Percentiles rank a stretch among this genome's conserved stretches.
phyloP scores from a whole-genome alignment of 2,888 invertebrate species.

The Mimachlamys varia region DNA sequence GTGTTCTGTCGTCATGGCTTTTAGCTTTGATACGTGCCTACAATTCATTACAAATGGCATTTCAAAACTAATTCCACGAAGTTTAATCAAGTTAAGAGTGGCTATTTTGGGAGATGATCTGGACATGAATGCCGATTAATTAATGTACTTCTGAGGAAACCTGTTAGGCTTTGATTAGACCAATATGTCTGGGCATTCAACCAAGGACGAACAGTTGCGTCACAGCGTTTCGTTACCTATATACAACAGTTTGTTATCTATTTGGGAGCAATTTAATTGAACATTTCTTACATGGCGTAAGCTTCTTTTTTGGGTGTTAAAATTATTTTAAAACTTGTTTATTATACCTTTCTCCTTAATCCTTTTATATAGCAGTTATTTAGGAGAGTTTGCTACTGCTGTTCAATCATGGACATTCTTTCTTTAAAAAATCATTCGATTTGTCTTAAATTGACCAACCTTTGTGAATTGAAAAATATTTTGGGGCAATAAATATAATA shows the following conservation, averaged over 20 bases:
- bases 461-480: too few species aligned
- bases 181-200: not conserved
- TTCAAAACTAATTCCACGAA: too few species aligned
- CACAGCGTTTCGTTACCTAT: not conserved
- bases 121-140: not conserved
- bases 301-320: not conserved
- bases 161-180: not conserved
- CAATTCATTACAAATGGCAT: too few species aligned
- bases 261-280: not conserved
- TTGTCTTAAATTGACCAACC: too few species aligned
- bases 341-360: not conserved
- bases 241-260: not conserved
- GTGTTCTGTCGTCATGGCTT: too few species aligned
- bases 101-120: too few species aligned
- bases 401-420: too few species aligned
- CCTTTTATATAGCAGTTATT: not conserved
- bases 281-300: not conserved
- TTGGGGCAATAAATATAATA: too few species aligned
- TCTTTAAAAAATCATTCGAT: too few species aligned
- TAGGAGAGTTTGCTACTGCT: too few species aligned
- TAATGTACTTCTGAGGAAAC: not conserved
- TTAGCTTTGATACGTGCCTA: too few species aligned
- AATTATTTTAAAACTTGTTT: not conserved
- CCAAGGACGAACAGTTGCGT: not conserved
- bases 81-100: too few species aligned